Percentiles rank a stretch among this genome's conserved stretches.
Conservation (phyloP, 2,888 invertebrate genomes). For the Leptinotarsa rubiginosa region DNA sequence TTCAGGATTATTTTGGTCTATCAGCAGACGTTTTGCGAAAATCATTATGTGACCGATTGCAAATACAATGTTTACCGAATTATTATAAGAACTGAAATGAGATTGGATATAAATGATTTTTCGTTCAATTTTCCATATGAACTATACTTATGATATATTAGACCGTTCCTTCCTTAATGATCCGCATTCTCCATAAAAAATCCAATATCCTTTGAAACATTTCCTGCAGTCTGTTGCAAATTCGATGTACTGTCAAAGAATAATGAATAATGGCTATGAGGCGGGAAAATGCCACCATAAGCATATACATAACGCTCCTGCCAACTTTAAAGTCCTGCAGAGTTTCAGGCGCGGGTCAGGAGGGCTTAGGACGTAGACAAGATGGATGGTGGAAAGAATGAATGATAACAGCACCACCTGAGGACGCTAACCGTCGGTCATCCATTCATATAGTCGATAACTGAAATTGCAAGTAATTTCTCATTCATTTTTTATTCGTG, state of each 20-base stretch:
- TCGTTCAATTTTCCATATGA: no score
- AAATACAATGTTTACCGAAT: no score
- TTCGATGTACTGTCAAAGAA: constrained; percentile 51
- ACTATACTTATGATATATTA: no score
- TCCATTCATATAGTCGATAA: constrained; percentile 56
- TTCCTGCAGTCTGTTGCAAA: constrained; percentile 48
- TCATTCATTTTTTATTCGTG: constrained; percentile 45
- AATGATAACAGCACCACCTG: constrained; percentile 58
- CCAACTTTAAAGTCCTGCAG: constrained; percentile 44
- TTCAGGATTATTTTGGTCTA: no score
- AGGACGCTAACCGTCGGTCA: constrained; percentile 57
- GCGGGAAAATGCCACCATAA: constrained; percentile 41
- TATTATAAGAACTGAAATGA: no score
- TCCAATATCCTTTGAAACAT: constrained; percentile 38
- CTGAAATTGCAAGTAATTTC: constrained; percentile 53
- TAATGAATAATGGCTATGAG: constrained; percentile 45
- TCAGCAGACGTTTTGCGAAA: no score
- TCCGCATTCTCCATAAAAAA: constrained; percentile 32
- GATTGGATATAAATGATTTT: no score
- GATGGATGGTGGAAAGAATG: constrained; percentile 52
- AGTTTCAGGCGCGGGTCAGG: constrained; percentile 46
- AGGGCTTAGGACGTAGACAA: constrained; percentile 50
- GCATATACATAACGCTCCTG: constrained; percentile 41
- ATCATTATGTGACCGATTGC: no score
- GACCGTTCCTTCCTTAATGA: constrained; percentile 22